Percentiles rank a stretch among this genome's conserved stretches.
These are phyloP conservation scores for human DNA, from an alignment of 2,113 vertebrate species.

Conservation along the genomic window GRCh38 chr3:181759001-181759500, in stretches of 20 bases:
- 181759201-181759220: not conserved
- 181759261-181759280: not conserved
- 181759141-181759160: too few relatives aligned
- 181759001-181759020: too few relatives aligned
- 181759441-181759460: conserved; percentile 64
- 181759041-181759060: too few relatives aligned
- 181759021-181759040: too few relatives aligned
- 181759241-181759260: conserved; percentile 23
- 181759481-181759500: conserved; percentile 50
- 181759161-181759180: too few relatives aligned
- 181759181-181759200: not conserved
- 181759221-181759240: not conserved
- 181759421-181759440: conserved; percentile 53
- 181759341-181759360: not conserved
- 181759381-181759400: not conserved
- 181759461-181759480: conserved; percentile 66
- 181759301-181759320: conserved; percentile 39
- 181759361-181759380: not conserved
- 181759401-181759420: conserved; percentile 49
- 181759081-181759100: too few relatives aligned
- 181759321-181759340: not conserved
- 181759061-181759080: too few relatives aligned
- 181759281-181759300: not conserved
- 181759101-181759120: too few relatives aligned
- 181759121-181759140: too few relatives aligned